phyloP scores from a whole-genome alignment of 1,140 invertebrate species.

The Sarcophaga bullata region DNA sequence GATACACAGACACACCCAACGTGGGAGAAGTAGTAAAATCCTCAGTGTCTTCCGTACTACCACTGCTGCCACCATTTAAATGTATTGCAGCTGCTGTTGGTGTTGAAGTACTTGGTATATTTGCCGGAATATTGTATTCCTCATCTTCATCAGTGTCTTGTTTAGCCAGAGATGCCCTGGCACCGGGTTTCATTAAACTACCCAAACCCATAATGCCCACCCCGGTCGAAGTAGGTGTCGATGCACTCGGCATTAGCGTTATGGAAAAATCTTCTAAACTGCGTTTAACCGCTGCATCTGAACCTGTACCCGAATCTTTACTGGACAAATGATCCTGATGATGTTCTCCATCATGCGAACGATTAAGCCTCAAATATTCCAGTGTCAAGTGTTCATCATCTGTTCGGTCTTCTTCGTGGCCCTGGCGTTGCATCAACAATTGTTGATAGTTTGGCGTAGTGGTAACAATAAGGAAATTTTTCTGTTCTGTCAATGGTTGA shows the following conservation, averaged over 20 bases:
- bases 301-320: conserved; percentile 62
- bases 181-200: conserved; percentile 48
- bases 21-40: background rate
- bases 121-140: background rate
- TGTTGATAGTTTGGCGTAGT: conserved; percentile 60
- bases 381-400: conserved; percentile 53
- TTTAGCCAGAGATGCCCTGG: conserved; percentile 11
- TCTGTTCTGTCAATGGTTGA: conserved; percentile 28
- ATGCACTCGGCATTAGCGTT: conserved; percentile 41
- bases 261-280: conserved; percentile 57
- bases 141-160: conserved; percentile 12
- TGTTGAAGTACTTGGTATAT: background rate
- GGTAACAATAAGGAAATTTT: conserved; percentile 55
- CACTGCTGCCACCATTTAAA: background rate
- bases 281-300: conserved; percentile 60
- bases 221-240: conserved; percentile 45
- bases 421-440: conserved; percentile 46
- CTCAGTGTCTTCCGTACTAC: background rate
- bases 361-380: conserved; percentile 52
- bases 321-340: conserved; percentile 62
- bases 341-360: conserved; percentile 47
- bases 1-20: background rate
- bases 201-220: background rate
- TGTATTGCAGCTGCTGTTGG: background rate
- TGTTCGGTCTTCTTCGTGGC: background rate